phyloP scores from a whole-genome alignment of 2,888 invertebrate genomes.

The Philereme transversata region DNA sequence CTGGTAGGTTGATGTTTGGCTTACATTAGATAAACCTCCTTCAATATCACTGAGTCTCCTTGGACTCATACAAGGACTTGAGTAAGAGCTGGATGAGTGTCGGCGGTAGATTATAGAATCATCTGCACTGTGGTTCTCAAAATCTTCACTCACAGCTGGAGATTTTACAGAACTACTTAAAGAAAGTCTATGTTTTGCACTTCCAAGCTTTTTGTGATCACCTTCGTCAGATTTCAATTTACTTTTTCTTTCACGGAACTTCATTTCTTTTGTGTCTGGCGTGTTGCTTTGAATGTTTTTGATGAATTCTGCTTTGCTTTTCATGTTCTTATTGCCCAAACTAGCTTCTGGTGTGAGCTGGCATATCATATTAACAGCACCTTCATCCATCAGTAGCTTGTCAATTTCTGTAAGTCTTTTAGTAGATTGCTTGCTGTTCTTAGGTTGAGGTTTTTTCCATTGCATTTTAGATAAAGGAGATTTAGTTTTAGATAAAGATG shows the following conservation, averaged over 20 bases:
- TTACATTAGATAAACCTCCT: constrained; percentile 5
- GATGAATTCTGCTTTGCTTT: constrained; percentile 84
- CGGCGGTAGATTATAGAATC: constrained; percentile 92
- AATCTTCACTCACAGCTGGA: constrained; percentile 85
- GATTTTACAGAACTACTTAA: constrained; percentile 74
- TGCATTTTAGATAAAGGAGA: constrained; percentile 67
- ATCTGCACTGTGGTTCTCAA: constrained; percentile 86
- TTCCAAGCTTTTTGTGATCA: constrained; percentile 65
- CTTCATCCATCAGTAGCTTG: constrained; percentile 91
- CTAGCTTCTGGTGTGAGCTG: constrained; percentile 86
- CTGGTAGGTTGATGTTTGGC: constrained; percentile 35
- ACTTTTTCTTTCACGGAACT: constrained; percentile 81
- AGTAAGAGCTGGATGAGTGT: constrained; percentile 93
- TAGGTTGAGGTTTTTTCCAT: constrained; percentile 77
- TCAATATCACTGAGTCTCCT: constrained; percentile 84
- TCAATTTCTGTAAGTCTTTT: constrained; percentile 89
- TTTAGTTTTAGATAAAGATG: constrained; percentile 66
- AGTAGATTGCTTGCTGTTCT: constrained; percentile 74
- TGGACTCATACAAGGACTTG: constrained; percentile 87
- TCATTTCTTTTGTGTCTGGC: constrained; percentile 72
- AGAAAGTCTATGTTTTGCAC: constrained; percentile 68
- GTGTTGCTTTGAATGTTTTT: constrained; percentile 84
- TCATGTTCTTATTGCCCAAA: constrained; percentile 78
- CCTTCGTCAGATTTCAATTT: constrained; percentile 64
- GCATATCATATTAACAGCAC: constrained; percentile 93